These are phyloP conservation scores for Drosophila flavopinicola DNA, from an alignment of 2,888 invertebrate species.

Conservation along the genomic window DNA sequence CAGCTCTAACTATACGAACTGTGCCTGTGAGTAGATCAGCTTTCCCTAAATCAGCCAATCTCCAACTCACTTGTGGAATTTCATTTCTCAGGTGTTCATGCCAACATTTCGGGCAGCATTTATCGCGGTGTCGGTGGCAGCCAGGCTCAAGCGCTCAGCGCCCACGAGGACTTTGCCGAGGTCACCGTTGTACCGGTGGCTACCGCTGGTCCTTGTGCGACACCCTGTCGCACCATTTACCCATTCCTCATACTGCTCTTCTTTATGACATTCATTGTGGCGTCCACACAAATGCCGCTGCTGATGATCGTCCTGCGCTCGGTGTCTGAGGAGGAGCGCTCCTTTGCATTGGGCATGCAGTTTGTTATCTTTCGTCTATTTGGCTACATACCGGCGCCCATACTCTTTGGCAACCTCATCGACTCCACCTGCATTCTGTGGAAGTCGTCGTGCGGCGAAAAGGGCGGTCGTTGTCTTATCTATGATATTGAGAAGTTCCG, in stretches of 20 bases:
- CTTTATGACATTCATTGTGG: conserved; percentile 97
- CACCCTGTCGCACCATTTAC: conserved; percentile 95
- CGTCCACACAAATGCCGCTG: conserved; percentile 97
- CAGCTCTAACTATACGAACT: conserved; percentile 94
- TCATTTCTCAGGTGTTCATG: conserved; percentile 82
- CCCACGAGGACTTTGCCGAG: conserved; percentile 90
- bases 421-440: conserved; percentile 96
- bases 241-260: conserved; percentile 96
- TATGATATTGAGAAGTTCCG: conserved; percentile 97
- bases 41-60: background rate
- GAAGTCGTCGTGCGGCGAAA: conserved; percentile 94
- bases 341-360: conserved; percentile 98
- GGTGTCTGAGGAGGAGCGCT: conserved; percentile 96
- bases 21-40: conserved; percentile 90
- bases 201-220: conserved; percentile 95
- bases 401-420: conserved; percentile 96
- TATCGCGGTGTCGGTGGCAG: conserved; percentile 86
- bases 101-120: conserved; percentile 84
- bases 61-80: background rate
- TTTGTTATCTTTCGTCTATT: conserved; percentile 97
- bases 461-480: conserved; percentile 94
- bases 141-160: conserved; percentile 86
- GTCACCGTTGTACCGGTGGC: conserved; percentile 95
- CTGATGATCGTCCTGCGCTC: conserved; percentile 97
- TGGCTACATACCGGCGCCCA: conserved; percentile 98